Percentiles rank a stretch among this genome's conserved stretches.
phyloP scores from a whole-genome alignment of 2,113 vertebrate species.

The Poeciliopsis prolifica region DNA sequence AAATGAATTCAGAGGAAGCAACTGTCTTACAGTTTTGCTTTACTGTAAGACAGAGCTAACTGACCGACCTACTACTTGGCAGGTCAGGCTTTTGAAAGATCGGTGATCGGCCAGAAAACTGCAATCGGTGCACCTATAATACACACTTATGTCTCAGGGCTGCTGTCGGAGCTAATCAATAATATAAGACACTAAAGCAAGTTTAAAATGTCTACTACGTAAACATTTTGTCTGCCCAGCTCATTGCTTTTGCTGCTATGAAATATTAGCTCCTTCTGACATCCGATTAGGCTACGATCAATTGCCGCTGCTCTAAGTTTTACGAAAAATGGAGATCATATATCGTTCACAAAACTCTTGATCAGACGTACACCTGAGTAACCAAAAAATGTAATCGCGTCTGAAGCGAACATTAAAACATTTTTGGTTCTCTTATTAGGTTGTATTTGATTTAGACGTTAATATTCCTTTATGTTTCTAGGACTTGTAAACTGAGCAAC shows the following conservation, averaged over 20 bases:
- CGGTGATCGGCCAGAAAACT: too few relatives aligned
- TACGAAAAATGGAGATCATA: too few relatives aligned
- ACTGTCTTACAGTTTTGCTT: too few relatives aligned
- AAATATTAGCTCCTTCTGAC: too few relatives aligned
- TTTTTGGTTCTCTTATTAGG: background rate
- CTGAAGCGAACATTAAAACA: background rate
- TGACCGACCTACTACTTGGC: too few relatives aligned
- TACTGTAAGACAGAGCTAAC: too few relatives aligned
- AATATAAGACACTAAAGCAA: background rate
- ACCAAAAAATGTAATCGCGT: background rate
- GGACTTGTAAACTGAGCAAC: conserved; percentile 92
- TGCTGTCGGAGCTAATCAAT: background rate
- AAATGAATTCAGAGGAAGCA: background rate
- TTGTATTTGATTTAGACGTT: background rate
- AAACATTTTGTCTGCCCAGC: background rate
- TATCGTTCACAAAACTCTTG: background rate
- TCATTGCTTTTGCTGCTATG: too few relatives aligned
- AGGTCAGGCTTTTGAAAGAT: too few relatives aligned
- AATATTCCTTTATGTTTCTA: conserved; percentile 54
- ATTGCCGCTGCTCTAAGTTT: too few relatives aligned
- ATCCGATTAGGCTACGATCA: too few relatives aligned
- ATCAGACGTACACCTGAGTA: background rate
- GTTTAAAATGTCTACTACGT: background rate
- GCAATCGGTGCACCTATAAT: too few relatives aligned
- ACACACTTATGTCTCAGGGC: background rate